Conservation (phyloP, 2,888 invertebrate genomes). For the Chirona hameri region DNA sequence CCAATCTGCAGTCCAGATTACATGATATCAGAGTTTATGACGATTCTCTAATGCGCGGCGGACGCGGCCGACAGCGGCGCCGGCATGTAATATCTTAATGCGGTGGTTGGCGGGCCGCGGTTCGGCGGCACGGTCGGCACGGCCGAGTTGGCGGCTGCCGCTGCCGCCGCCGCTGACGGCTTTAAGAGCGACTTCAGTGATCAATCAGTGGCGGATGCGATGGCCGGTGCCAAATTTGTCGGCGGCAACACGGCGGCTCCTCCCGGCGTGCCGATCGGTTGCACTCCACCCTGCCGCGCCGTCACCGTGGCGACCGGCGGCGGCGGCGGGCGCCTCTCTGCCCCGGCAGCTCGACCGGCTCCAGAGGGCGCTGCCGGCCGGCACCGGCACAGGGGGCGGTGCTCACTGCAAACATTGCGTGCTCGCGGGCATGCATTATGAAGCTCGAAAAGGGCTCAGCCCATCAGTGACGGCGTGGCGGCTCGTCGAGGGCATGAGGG, state of each 20-base stretch:
- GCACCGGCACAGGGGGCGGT: too few relatives aligned
- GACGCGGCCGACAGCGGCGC: neutral
- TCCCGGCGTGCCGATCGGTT: neutral
- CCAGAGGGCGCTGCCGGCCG: too few relatives aligned
- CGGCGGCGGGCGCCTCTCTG: neutral
- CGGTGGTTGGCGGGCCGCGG: neutral
- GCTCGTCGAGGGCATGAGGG: too few relatives aligned
- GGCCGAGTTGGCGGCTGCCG: neutral
- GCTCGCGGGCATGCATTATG: too few relatives aligned
- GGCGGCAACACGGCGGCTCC: neutral
- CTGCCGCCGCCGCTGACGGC: neutral
- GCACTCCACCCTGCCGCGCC: neutral
- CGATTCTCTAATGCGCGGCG: slow-evolving; percentile 26
- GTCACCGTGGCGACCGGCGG: neutral
- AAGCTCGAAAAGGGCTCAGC: too few relatives aligned
- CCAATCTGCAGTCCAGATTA: slow-evolving; percentile 28
- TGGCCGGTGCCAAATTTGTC: slow-evolving; percentile 7
- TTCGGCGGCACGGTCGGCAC: neutral
- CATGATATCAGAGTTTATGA: slow-evolving; percentile 27
- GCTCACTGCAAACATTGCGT: too few relatives aligned
- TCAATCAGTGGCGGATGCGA: neutral
- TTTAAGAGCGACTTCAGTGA: neutral
- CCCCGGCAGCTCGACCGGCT: neutral
- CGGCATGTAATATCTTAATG: slow-evolving; percentile 9
- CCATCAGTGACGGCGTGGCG: too few relatives aligned